Evolutionary conservation across 2,888 invertebrate genomes (phyloP).

Genomic region (Drosophila acutilabella): DNA sequence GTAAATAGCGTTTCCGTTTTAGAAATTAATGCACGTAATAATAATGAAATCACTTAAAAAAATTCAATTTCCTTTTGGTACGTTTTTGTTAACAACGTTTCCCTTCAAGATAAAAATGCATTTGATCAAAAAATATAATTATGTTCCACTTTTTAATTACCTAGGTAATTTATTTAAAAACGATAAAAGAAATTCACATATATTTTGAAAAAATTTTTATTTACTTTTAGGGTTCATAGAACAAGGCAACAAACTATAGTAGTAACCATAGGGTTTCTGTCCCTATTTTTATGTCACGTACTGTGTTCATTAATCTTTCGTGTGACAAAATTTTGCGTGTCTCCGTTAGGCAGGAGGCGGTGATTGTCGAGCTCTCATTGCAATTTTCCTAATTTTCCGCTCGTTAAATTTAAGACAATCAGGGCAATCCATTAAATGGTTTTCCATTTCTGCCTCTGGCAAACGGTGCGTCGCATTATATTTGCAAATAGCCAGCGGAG

Average conservation of each 20-base stretch:
- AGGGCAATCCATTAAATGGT: constrained; percentile 73
- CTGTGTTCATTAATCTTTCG: too few relatives aligned
- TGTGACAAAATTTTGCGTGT: too few relatives aligned
- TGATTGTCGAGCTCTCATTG: constrained; percentile 20
- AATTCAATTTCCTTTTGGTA: neutral
- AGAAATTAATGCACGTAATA: constrained; percentile 36
- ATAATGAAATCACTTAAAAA: constrained; percentile 13
- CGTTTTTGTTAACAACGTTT: neutral
- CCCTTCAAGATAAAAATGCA: too few relatives aligned
- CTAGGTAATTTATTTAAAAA: too few relatives aligned
- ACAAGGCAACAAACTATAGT: too few relatives aligned
- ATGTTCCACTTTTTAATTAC: too few relatives aligned
- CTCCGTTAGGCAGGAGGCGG: neutral
- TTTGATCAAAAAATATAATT: too few relatives aligned
- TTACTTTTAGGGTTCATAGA: too few relatives aligned
- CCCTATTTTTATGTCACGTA: too few relatives aligned
- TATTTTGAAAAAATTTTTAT: neutral
- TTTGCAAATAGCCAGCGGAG: constrained; percentile 77
- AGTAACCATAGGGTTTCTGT: too few relatives aligned
- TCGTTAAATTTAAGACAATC: constrained; percentile 66
- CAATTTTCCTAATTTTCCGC: constrained; percentile 48
- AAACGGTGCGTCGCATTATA: constrained; percentile 84
- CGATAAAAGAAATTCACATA: neutral
- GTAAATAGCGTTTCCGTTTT: constrained; percentile 51
- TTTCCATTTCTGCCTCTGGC: constrained; percentile 63